Evolutionary conservation across 2,113 vertebrate species (phyloP).

Genomic region (Chaenocephalus aceratus): DNA sequence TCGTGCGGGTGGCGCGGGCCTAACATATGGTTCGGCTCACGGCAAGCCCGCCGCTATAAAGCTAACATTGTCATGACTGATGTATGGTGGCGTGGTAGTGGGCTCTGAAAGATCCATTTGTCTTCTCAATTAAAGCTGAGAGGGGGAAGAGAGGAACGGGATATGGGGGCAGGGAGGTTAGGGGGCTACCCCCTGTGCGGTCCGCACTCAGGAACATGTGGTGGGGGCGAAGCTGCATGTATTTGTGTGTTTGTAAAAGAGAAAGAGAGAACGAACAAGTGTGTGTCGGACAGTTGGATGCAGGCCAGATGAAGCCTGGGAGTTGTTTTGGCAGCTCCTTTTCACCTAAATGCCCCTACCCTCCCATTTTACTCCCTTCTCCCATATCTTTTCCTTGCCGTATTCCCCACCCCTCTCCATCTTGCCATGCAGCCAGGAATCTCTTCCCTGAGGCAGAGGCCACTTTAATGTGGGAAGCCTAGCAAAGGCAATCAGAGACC

Average conservation of each 20-base stretch:
- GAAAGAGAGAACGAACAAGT: slow-evolving; percentile 63
- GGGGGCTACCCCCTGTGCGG: slow-evolving; percentile 80
- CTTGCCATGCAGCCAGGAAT: slow-evolving; percentile 80
- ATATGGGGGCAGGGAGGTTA: slow-evolving; percentile 80
- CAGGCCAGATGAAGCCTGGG: slow-evolving; percentile 78
- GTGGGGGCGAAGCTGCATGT: slow-evolving; percentile 50
- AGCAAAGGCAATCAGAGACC: slow-evolving; percentile 83
- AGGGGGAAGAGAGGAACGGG: slow-evolving; percentile 78
- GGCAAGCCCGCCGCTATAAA: slow-evolving; percentile 82
- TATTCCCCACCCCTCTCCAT: slow-evolving; percentile 73
- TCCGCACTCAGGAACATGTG: slow-evolving; percentile 78
- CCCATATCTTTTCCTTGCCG: slow-evolving; percentile 70
- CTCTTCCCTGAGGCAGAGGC: slow-evolving; percentile 82
- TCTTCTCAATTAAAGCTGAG: slow-evolving; percentile 85
- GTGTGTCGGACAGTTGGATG: slow-evolving; percentile 81
- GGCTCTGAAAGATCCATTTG: slow-evolving; percentile 87
- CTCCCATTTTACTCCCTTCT: slow-evolving; percentile 65
- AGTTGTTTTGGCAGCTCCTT: slow-evolving; percentile 83
- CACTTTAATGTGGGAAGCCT: slow-evolving; percentile 87
- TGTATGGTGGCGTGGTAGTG: slow-evolving; percentile 81
- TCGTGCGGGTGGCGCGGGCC: slow-evolving; percentile 76
- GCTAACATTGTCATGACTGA: slow-evolving; percentile 85
- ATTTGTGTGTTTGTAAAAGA: slow-evolving; percentile 69
- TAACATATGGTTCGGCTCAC: slow-evolving; percentile 85
- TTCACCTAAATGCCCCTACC: slow-evolving; percentile 73